phyloP scores from a whole-genome alignment of 2,113 vertebrate genomes.

The Notothenia rossii region DNA sequence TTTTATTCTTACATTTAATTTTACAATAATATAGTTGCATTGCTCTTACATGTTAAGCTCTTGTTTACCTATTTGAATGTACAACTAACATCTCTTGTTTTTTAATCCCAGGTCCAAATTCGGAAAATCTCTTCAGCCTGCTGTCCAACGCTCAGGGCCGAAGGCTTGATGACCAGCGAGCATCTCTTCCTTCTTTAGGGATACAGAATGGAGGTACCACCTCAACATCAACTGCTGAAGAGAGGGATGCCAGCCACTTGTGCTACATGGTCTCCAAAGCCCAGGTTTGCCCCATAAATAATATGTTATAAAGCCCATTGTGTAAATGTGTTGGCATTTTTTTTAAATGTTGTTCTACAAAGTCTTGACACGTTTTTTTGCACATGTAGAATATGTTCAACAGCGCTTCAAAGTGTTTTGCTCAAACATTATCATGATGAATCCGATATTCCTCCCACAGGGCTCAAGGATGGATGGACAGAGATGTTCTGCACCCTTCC shows the following conservation, averaged over 20 bases:
- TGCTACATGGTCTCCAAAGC: constrained; percentile 79
- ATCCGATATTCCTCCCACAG: constrained; percentile 49
- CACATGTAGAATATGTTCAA: neutral
- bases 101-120: constrained; percentile 70
- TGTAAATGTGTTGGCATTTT: neutral
- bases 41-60: neutral
- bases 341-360: neutral
- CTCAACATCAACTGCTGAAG: constrained; percentile 49
- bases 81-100: neutral
- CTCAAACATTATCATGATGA: neutral
- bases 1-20: constrained; percentile 1
- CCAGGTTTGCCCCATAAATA: constrained; percentile 61
- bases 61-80: neutral
- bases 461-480: constrained; percentile 80
- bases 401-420: neutral
- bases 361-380: neutral
- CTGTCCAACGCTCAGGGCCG: constrained; percentile 84
- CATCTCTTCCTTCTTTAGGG: constrained; percentile 80
- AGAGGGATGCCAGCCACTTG: constrained; percentile 69
- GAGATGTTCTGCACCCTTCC: constrained; percentile 69
- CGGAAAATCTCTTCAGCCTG: constrained; percentile 86
- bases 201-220: constrained; percentile 81
- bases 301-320: neutral
- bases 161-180: constrained; percentile 88
- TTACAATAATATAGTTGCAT: neutral